phyloP scores from a whole-genome alignment of 2,888 invertebrate genomes.

The Netelia inedita region DNA sequence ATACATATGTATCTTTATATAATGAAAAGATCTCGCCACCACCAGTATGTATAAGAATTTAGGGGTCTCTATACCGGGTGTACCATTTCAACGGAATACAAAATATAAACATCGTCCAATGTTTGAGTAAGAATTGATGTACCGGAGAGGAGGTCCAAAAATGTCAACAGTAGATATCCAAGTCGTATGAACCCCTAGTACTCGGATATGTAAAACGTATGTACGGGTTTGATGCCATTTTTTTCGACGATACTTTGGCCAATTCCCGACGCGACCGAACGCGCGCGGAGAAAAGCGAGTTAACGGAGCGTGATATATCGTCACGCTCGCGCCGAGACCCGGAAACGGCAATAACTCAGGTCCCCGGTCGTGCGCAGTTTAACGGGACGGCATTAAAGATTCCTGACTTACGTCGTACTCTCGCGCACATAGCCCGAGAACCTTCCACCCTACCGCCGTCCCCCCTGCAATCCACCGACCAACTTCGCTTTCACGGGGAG shows the following conservation, averaged over 20 bases:
- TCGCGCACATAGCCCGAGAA: constrained; percentile 55
- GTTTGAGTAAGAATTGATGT: too few relatives aligned
- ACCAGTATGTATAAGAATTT: background rate
- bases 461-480: constrained; percentile 13
- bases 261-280: constrained; percentile 45
- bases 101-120: too few relatives aligned
- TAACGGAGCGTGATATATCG: constrained; percentile 76
- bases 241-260: constrained; percentile 69
- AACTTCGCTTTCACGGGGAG: constrained; percentile 25
- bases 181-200: background rate
- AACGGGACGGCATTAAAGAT: constrained; percentile 80
- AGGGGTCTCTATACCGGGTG: too few relatives aligned
- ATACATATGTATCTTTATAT: background rate
- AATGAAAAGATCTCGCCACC: background rate
- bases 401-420: constrained; percentile 75
- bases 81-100: too few relatives aligned
- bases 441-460: constrained; percentile 6
- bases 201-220: background rate
- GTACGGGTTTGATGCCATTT: constrained; percentile 34
- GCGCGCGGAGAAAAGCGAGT: constrained; percentile 69
- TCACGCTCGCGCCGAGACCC: constrained; percentile 73
- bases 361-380: constrained; percentile 71
- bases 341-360: constrained; percentile 80
- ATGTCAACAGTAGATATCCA: too few relatives aligned
- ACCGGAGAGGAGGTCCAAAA: too few relatives aligned